Conservation (phyloP, 2,888 invertebrate species). For the Archaeoteleia sp. region DNA sequence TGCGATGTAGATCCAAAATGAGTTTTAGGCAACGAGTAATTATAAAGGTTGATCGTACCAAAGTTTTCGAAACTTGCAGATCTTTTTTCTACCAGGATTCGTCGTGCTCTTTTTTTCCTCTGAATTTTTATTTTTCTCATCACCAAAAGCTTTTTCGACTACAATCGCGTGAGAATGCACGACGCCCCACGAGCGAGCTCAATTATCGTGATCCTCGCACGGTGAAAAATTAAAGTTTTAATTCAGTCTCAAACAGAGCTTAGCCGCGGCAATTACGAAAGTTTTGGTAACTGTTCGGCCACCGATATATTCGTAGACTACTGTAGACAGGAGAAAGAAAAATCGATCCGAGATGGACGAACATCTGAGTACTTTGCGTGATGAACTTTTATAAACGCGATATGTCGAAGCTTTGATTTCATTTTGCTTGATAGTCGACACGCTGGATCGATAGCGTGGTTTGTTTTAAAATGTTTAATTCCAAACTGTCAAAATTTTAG, state of each 20-base stretch:
- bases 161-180: slow-evolving; percentile 57
- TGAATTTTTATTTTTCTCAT: slow-evolving; percentile 17
- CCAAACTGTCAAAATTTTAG: no score
- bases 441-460: slow-evolving; percentile 1
- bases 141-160: slow-evolving; percentile 48
- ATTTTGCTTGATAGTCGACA: slow-evolving; percentile 21
- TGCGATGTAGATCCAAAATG: slow-evolving; percentile 1
- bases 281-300: slow-evolving; percentile 66
- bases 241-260: slow-evolving; percentile 67
- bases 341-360: slow-evolving; percentile 43
- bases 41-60: slow-evolving; percentile 16
- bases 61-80: slow-evolving; percentile 20
- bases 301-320: slow-evolving; percentile 46
- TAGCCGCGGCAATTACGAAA: slow-evolving; percentile 64
- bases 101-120: slow-evolving; percentile 5
- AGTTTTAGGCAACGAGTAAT: slow-evolving; percentile 21
- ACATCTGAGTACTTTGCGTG: slow-evolving; percentile 59
- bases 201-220: slow-evolving; percentile 55
- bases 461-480: slow-evolving; percentile 15
- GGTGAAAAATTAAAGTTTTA: slow-evolving; percentile 70
- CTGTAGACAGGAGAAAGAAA: slow-evolving; percentile 41
- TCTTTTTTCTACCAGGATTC: slow-evolving; percentile 9
- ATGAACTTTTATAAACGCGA: slow-evolving; percentile 58
- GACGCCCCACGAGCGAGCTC: slow-evolving; percentile 55
- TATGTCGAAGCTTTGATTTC: slow-evolving; percentile 54